Base-by-base conservation (phyloP, 1,140 invertebrate species). In the Rhizoglyphus robini region DNA sequence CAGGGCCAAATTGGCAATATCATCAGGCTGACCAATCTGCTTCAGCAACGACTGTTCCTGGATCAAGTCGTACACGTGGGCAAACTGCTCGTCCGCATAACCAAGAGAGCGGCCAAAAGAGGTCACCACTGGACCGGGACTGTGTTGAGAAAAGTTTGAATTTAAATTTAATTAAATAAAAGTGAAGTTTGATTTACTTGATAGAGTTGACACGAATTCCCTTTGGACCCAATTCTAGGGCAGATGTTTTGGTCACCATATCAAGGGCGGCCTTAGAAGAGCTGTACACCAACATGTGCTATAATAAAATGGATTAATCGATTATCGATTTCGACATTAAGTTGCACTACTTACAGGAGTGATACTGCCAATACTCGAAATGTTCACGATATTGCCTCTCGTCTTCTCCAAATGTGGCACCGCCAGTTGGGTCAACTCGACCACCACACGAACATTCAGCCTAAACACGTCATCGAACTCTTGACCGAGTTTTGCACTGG, bases 341-440 rank as follows among this genome's bases (percentile, higher is more conserved):
- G 8, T 25, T 25, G 2, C 13, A 51, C 13, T 20, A 47, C 76
- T 74, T 73, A 80, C 78, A 1, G 88, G 81, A 72, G 88, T 75
- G 4, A 88, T 77, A 29, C 88, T 88, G 72, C 82, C 84, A 0
- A 93, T 86, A 74, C 89, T 93, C 2, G 88, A 92, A 0, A 94
- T 84, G 74, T 93, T 94, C 0, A 96, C 86, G 69, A 92, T 85
- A 68, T 83, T 87, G 27, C 89, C 89, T 75, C 88, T 86, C 0
- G 83, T 83, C 74, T 85, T 81, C 3, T 89, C 76, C 18, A 96
- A 76, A 75, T 92, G 81, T 1, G 90, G 90, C 0, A 87, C 83
- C 32, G 86, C 86, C 54, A 92, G 71, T 81, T 85, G 85, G 0
- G 87, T 91, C 66, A 94, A 23, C 49, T 47, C 49, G 13, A 63